Evolutionary conservation across 2,888 invertebrate species (phyloP).

Genomic region (Nymphalis urticae): DNA sequence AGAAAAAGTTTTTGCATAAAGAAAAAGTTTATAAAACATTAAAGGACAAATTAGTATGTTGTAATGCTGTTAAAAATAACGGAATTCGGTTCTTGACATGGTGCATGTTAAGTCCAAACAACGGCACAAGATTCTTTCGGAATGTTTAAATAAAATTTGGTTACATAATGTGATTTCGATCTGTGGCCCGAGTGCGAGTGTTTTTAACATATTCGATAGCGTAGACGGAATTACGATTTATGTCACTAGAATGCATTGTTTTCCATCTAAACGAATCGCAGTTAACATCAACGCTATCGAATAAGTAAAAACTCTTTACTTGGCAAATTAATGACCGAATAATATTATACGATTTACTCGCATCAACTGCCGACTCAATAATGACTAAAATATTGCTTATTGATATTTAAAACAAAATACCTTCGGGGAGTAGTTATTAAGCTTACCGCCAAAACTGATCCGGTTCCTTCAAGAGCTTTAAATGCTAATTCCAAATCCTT

Average conservation of each 20-base stretch:
- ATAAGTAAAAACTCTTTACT: too few relatives aligned
- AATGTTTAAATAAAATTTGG: slow-evolving; percentile 20
- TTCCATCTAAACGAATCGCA: too few relatives aligned
- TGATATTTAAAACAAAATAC: too few relatives aligned
- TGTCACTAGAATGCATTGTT: too few relatives aligned
- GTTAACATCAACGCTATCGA: too few relatives aligned
- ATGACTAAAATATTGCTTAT: too few relatives aligned
- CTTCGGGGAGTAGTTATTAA: too few relatives aligned
- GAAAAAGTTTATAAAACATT: not conserved
- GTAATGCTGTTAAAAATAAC: slow-evolving; percentile 17
- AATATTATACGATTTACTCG: not conserved
- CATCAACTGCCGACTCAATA: too few relatives aligned
- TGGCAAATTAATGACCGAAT: not conserved
- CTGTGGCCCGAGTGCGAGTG: too few relatives aligned
- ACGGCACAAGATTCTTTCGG: slow-evolving; percentile 20
- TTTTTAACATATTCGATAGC: not conserved
- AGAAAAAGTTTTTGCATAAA: too few relatives aligned
- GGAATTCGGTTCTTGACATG: slow-evolving; percentile 12
- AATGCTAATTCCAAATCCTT: slow-evolving; percentile 82
- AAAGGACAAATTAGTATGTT: slow-evolving; percentile 14
- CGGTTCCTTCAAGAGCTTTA: slow-evolving; percentile 80
- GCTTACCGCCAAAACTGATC: slow-evolving; percentile 84
- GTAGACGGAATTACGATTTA: not conserved
- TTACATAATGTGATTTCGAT: slow-evolving; percentile 18
- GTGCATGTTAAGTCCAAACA: slow-evolving; percentile 19